A percentile compares a stretch with the other conserved stretches of the same genome.
These are phyloP conservation scores for Drosophila formosana DNA, from an alignment of 2,888 invertebrate genomes.

Conservation along the genomic window DNA sequence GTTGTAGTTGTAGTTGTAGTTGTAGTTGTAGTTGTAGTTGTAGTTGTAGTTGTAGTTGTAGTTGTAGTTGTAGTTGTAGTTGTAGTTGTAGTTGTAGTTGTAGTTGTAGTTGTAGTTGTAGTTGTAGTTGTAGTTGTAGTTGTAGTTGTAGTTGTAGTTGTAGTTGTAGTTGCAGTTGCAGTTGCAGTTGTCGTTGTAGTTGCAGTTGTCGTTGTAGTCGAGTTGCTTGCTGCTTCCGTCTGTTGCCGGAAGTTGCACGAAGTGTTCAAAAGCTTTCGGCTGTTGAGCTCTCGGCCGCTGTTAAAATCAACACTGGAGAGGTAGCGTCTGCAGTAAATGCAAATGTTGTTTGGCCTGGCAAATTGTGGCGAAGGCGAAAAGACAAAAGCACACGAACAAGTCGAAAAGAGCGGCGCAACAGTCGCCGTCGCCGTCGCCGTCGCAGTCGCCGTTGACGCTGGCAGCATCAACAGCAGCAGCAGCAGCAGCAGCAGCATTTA, in stretches of 20 bases:
- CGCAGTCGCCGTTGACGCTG: constrained; percentile 14
- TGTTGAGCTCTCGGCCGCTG: constrained; percentile 46
- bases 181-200: constrained; percentile 10
- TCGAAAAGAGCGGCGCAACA: constrained; percentile 52
- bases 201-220: constrained; percentile 21
- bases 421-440: constrained; percentile 20
- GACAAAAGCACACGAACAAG: constrained; percentile 48
- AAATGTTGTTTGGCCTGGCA: constrained; percentile 57
- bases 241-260: constrained; percentile 67
- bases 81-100: no score
- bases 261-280: constrained; percentile 68
- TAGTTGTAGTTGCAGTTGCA: no score
- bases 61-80: no score
- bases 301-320: constrained; percentile 21
- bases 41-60: no score
- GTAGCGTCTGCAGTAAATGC: constrained; percentile 38
- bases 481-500: constrained; percentile 14
- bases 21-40: constrained; percentile 7
- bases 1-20: constrained; percentile 6
- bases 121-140: no score
- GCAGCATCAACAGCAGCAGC: constrained; percentile 3
- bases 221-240: constrained; percentile 49
- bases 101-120: no score
- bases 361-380: constrained; percentile 58
- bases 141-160: no score